Evolutionary conservation across 2,888 invertebrate genomes (phyloP).

Genomic region (Drosophila mettleri): DNA sequence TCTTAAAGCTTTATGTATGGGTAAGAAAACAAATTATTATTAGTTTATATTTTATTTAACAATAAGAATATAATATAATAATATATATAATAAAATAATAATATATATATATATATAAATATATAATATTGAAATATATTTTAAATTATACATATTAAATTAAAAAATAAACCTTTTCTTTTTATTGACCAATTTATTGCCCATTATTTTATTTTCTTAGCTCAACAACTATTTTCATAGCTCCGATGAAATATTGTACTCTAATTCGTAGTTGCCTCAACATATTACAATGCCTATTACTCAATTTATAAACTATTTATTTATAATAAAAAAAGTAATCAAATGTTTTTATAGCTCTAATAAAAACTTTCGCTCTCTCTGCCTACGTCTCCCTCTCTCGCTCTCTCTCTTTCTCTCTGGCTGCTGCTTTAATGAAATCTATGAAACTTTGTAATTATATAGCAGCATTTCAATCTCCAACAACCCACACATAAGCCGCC

Average conservation of each 20-base stretch:
- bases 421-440: background rate
- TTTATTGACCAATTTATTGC: background rate
- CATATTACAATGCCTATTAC: background rate
- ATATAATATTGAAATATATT: too few species aligned
- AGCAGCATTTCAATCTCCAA: conserved; percentile 33
- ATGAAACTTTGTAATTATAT: conserved; percentile 44
- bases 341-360: conserved; percentile 6
- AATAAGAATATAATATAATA: too few species aligned
- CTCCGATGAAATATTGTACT: background rate
- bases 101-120: background rate
- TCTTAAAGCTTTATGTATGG: too few species aligned
- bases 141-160: too few species aligned
- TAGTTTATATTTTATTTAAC: too few species aligned
- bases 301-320: conserved; percentile 1
- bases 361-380: background rate
- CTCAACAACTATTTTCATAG: background rate
- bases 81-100: background rate
- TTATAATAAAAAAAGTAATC: background rate
- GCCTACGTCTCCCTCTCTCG: background rate
- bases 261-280: background rate
- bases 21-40: too few species aligned
- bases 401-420: too few species aligned
- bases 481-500: conserved; percentile 41
- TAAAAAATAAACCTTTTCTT: too few species aligned
- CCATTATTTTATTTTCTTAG: background rate